Conservation (phyloP, 2,113 vertebrate species). For the Chelonoidis abingdonii region DNA sequence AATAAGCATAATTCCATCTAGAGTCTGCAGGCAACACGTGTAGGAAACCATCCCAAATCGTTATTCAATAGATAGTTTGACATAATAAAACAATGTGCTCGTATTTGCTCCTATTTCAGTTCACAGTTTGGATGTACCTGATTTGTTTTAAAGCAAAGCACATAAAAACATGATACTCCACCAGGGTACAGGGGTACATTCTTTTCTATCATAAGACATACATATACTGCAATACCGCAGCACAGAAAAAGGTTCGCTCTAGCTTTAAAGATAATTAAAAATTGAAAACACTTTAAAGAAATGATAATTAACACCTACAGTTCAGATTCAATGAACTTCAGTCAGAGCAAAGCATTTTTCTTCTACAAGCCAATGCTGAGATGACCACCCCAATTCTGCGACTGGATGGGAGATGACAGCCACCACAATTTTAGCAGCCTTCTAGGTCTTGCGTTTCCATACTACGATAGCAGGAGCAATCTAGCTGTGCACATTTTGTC, state of each 20-base stretch:
- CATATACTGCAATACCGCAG: background rate
- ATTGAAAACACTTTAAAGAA: conserved; percentile 35
- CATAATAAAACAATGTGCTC: background rate
- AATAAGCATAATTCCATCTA: rapidly evolving
- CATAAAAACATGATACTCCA: background rate
- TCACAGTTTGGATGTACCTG: background rate
- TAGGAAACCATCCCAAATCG: background rate
- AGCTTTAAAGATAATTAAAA: background rate
- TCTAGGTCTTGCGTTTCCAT: background rate
- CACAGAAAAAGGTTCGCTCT: background rate
- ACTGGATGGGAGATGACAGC: background rate
- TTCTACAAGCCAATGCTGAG: background rate
- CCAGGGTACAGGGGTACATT: background rate
- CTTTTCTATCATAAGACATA: background rate
- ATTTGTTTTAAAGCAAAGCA: background rate
- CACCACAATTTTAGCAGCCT: background rate
- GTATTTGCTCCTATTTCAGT: background rate
- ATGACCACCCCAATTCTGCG: background rate
- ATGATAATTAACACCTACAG: background rate
- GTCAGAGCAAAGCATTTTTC: background rate
- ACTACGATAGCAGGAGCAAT: background rate
- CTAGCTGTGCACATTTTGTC: background rate
- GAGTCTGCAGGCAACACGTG: background rate
- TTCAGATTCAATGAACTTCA: background rate
- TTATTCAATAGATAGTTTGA: background rate